Evolutionary conservation across 2,797 vertebrate species (phyloP).

Genomic region (Sebastes nivosus): DNA sequence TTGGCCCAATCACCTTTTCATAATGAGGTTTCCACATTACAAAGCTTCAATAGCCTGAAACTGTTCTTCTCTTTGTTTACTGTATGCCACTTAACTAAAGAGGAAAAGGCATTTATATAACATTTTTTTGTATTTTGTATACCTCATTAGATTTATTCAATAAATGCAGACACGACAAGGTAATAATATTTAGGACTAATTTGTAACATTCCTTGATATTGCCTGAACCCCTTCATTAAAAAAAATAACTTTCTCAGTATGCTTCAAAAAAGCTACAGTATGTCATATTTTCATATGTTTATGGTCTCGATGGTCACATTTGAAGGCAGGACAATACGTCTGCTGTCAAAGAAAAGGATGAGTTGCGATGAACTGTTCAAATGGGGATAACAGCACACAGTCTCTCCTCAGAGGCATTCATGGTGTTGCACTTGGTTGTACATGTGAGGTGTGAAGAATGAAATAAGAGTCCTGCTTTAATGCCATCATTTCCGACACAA

Average conservation of each 20-base stretch:
- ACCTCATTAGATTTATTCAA: not conserved
- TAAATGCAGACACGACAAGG: not conserved
- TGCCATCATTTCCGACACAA: not conserved
- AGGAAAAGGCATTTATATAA: not conserved
- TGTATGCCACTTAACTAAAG: not conserved
- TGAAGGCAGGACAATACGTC: not conserved
- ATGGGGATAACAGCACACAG: not conserved
- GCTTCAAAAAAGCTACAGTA: not conserved
- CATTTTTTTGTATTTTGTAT: not conserved
- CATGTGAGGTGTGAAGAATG: not conserved
- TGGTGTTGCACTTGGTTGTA: not conserved
- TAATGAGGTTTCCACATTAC: constrained; percentile 32
- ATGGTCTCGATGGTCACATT: not conserved
- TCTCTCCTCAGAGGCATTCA: not conserved
- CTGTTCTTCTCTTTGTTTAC: not conserved
- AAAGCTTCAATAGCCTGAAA: constrained; percentile 13
- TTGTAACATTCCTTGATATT: not conserved
- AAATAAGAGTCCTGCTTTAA: not conserved
- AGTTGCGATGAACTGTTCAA: not conserved
- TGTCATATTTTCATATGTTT: not conserved
- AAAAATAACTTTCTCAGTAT: too few species aligned
- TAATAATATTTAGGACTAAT: not conserved
- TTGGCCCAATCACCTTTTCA: constrained; percentile 28
- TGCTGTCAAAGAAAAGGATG: not conserved
- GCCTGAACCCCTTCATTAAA: not conserved